Percentiles rank a stretch among this genome's conserved stretches.
phyloP scores from a whole-genome alignment of 2,797 vertebrate species.

The Scolopax bukidnonensis region DNA sequence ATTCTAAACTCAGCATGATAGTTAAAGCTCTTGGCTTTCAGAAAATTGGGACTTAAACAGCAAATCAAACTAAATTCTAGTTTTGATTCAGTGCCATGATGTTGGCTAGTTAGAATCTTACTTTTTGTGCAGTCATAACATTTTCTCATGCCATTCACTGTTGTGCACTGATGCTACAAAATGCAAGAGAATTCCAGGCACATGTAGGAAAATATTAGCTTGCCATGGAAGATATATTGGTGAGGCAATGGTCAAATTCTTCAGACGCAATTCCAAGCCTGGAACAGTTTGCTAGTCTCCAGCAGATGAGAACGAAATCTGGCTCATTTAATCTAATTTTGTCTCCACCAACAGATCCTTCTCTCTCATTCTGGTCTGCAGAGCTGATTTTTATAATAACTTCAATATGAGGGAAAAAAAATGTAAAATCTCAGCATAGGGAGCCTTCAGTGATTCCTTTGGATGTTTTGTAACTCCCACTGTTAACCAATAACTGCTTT shows the following conservation, averaged over 20 bases:
- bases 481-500: conserved; percentile 5
- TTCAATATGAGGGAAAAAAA: background rate
- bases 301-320: conserved; percentile 61
- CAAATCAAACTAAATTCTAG: conserved; percentile 28
- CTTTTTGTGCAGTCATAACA: background rate
- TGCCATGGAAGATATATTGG: background rate
- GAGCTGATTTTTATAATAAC: conserved; percentile 47
- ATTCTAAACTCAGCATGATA: conserved; percentile 27
- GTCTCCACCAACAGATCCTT: conserved; percentile 59
- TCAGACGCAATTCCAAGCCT: background rate
- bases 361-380: conserved; percentile 50
- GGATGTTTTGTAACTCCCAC: conserved; percentile 1
- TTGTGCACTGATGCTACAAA: background rate
- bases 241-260: background rate
- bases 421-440: background rate
- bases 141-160: background rate
- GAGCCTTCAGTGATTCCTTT: background rate
- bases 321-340: conserved; percentile 67
- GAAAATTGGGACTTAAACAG: background rate
- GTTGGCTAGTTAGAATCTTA: background rate
- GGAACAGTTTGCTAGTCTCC: conserved; percentile 42
- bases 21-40: conserved; percentile 20
- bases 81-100: background rate
- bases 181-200: background rate
- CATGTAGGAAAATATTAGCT: background rate